These are phyloP conservation scores for Nicator chloris DNA, from an alignment of 2,113 vertebrate species.

Conservation along the genomic window DNA sequence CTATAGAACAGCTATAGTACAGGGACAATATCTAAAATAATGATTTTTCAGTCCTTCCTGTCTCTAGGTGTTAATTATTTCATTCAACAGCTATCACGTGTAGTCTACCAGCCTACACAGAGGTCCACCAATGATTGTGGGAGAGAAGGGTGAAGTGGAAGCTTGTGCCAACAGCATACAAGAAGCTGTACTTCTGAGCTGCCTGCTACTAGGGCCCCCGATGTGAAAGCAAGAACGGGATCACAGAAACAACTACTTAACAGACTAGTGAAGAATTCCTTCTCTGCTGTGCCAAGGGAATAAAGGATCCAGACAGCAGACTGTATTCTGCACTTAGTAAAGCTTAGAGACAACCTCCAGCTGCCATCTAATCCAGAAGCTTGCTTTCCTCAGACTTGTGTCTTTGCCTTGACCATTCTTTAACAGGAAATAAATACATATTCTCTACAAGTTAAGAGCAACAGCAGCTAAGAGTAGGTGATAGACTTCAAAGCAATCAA, in stretches of 20 bases:
- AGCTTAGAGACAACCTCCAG: background rate
- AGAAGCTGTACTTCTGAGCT: background rate
- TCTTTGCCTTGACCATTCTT: background rate
- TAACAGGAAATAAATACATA: background rate
- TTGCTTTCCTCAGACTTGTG: background rate
- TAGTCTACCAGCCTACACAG: background rate
- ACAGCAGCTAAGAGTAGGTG: background rate
- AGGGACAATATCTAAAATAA: background rate
- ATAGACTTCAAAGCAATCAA: background rate
- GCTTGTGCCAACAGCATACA: background rate
- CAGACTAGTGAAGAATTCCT: background rate
- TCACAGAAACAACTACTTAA: background rate
- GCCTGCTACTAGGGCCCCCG: background rate
- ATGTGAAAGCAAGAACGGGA: background rate
- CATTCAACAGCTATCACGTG: accelerated
- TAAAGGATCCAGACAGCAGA: background rate
- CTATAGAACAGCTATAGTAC: background rate
- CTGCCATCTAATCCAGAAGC: background rate
- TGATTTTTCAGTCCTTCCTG: background rate
- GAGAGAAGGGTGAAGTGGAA: background rate
- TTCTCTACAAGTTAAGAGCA: background rate
- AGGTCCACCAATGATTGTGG: background rate
- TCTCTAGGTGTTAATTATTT: background rate
- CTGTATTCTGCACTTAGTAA: background rate
- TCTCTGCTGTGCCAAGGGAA: background rate